Base-by-base conservation (phyloP, 1,140 invertebrate species). In the Scaptomyza pallida region DNA sequence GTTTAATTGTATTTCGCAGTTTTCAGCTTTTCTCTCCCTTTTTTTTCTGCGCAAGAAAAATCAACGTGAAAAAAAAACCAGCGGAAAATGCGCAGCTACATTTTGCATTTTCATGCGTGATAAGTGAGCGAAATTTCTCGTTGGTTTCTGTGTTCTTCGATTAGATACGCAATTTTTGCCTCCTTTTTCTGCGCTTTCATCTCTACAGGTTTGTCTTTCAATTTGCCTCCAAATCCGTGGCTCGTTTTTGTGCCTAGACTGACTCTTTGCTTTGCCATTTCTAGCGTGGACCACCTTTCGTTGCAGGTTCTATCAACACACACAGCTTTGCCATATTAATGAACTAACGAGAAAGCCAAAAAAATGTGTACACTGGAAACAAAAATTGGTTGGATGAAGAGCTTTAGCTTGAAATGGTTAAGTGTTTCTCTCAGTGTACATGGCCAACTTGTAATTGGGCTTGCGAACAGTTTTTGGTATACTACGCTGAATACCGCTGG, bases 1-100 rank as follows among this genome's bases (percentile, higher is more conserved):
- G 73, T 51, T 85, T 85, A 86, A 85, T 85, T 85, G 80, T 85
- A 86, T 86, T 81, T 86, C 48, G 56, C 67, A 86, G 63, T 63
- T 72, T 43, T 63, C 62, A 52, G 45, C 47, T 30, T 41, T 41
- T 30, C 35, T 43, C 21, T 0, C 10, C 15, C 26, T 6, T 6
- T 6, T 6, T 8, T 30, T 8, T 30, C 26, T 30, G 0, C 23
- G 23, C 2, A 64, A 16, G 6, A 10, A 19, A 21, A 54, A 52
- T 37, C 47, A 48, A 71, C 12, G 21, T 35, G 17, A 16, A 44
- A 56, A 57, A 16, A 16, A 44, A 56, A 57, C n/a, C 40, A 40
- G 30, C 30, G 17, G 8, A 21, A 17, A 51, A 37, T 23, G 45
- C 33, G 59, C 26, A 56, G 21, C 37, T 16, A 62, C 52, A 33